phyloP scores from a whole-genome alignment of 2,797 vertebrate species.

The Epinephelus malabaricus region DNA sequence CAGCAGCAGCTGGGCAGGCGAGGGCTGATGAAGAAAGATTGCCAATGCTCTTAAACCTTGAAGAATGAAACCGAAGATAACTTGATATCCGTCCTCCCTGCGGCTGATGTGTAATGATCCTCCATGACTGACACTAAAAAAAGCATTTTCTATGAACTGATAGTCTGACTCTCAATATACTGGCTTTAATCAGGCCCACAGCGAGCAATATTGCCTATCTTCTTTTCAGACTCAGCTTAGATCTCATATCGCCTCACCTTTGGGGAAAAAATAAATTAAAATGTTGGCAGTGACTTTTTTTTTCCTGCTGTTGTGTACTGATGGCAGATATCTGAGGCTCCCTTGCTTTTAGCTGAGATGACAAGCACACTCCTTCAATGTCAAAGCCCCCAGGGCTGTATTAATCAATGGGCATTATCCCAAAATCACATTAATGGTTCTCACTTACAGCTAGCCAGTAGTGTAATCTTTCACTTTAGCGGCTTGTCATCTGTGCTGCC shows the following conservation, averaged over 20 bases:
- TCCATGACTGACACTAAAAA: slow-evolving; percentile 58
- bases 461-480: slow-evolving; percentile 69
- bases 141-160: slow-evolving; percentile 56
- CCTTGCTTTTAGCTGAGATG: slow-evolving; percentile 58
- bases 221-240: slow-evolving; percentile 39
- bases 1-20: slow-evolving; percentile 6
- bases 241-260: slow-evolving; percentile 71
- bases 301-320: slow-evolving; percentile 37
- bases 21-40: slow-evolving; percentile 65
- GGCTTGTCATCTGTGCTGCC: slow-evolving; percentile 55
- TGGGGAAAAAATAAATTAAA: slow-evolving; percentile 73
- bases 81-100: slow-evolving; percentile 44
- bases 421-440: slow-evolving; percentile 77
- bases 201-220: slow-evolving; percentile 58
- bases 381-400: slow-evolving; percentile 55
- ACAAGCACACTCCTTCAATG: slow-evolving; percentile 72
- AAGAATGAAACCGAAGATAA: slow-evolving; percentile 63
- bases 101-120: slow-evolving; percentile 60
- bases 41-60: slow-evolving; percentile 58
- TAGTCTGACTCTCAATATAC: slow-evolving; percentile 53
- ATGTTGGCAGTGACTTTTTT: slow-evolving; percentile 43
- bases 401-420: slow-evolving; percentile 79
- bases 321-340: slow-evolving; percentile 66
- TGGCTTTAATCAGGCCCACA: slow-evolving; percentile 64
- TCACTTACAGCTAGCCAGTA: slow-evolving; percentile 60